Evolutionary conservation across 2,113 vertebrate genomes (phyloP).

Genomic region (Prolemur simus): DNA sequence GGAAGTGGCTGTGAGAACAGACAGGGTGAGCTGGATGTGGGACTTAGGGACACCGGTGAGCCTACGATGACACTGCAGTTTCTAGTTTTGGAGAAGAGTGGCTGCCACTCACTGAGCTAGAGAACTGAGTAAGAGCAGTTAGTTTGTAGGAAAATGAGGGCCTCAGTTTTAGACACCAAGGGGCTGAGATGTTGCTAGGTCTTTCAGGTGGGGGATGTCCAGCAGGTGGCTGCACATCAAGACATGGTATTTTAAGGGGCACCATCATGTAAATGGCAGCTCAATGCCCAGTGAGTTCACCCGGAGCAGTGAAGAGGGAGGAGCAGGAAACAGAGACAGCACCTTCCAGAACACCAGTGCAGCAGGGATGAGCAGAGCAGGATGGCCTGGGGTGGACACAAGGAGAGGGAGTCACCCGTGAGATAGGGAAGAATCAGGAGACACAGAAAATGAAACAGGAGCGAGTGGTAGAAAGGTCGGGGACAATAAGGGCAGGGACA

Average conservation of each 20-base stretch:
- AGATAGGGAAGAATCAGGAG: neutral
- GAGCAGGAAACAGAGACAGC: neutral
- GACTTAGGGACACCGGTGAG: neutral
- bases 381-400: too few relatives aligned
- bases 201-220: neutral
- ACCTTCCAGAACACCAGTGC: neutral
- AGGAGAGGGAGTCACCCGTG: neutral
- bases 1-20: neutral
- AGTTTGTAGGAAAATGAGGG: neutral
- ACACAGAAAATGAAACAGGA: neutral
- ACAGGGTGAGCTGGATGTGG: rapidly evolving
- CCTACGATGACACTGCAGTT: neutral
- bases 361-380: neutral
- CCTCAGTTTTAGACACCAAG: neutral
- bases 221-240: neutral
- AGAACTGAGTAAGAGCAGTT: neutral
- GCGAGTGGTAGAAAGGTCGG: neutral
- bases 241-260: neutral
- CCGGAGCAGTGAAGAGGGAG: neutral
- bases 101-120: neutral
- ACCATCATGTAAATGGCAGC: neutral
- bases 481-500: neutral
- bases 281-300: neutral
- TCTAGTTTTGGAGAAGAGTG: neutral
- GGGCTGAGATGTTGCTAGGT: neutral